These are phyloP conservation scores for Stratiomys singularior DNA, from an alignment of 2,888 invertebrate genomes.

Conservation along the genomic window DNA sequence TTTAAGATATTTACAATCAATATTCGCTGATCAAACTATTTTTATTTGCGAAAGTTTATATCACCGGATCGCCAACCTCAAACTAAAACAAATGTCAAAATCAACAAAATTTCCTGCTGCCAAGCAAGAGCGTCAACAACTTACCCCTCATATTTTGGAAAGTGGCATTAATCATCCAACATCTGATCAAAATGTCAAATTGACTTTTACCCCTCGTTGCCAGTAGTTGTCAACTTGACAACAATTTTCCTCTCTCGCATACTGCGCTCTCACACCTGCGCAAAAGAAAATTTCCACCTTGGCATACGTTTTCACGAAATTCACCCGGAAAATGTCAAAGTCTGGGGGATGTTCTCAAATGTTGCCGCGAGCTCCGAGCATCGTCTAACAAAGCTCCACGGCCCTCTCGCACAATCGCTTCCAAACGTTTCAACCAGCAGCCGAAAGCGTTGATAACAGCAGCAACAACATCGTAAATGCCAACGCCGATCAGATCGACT, in stretches of 20 bases:
- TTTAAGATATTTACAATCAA: not conserved
- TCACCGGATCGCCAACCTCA: not conserved
- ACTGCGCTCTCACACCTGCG: not conserved
- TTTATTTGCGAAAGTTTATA: not conserved
- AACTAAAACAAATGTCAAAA: slow-evolving; percentile 22
- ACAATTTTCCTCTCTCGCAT: not conserved
- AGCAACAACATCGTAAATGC: slow-evolving; percentile 29
- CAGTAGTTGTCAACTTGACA: no score
- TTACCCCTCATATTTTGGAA: not conserved
- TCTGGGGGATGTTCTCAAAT: slow-evolving; percentile 8
- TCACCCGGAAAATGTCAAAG: slow-evolving; percentile 2
- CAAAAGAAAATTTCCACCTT: not conserved
- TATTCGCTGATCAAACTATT: not conserved
- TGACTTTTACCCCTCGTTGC: not conserved
- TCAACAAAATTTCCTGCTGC: not conserved
- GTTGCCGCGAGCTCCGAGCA: not conserved
- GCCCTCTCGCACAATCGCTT: not conserved
- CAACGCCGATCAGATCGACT: not conserved
- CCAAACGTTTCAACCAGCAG: not conserved
- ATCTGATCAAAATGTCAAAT: slow-evolving; percentile 8
- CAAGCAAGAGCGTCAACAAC: not conserved
- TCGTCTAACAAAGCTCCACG: no score
- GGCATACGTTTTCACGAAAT: not conserved
- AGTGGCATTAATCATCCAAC: not conserved
- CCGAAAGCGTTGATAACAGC: slow-evolving; percentile 10